Base-by-base conservation (phyloP, 2,888 invertebrate species). In the Leptogaster cylindrica region DNA sequence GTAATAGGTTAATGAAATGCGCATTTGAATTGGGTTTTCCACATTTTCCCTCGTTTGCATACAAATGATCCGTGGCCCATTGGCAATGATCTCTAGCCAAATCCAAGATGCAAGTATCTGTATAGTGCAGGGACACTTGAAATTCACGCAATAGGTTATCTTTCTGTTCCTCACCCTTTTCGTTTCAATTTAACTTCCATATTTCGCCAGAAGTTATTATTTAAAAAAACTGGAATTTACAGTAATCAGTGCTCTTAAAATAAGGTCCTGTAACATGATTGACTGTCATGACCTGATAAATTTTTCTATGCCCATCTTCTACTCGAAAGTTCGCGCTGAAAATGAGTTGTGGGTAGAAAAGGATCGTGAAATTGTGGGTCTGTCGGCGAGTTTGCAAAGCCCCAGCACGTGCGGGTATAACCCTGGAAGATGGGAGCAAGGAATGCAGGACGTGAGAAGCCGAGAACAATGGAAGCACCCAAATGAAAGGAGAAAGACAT, bases 301-400 rank as follows among this genome's bases (percentile, higher is more conserved):
- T 52, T 66, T 55, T 25, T 28, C 66, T 55, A 66, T 55, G 31
- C 52, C 52, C 44, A 28, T 65, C 51, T 28, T 51, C 44, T 41
- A 52, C 55, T 36, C 10, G 16, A 66, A 52, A 55, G 52, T 55
- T 55, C 25, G 44, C 16, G 18, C 51, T 39, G 46, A 66, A 66
- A 55, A 66, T 66, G 66, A 66, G 66, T 55, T 66, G 66, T 66
- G 66, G 52, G 66, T 44, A 44, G 51, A 66, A 50, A 50, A 50
- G 50, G 50, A 28, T 39, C 36, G 18, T 14, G 25, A 23, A 50
- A 28, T 50, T 46, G 6, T 36, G 5, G 23, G n/a, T 23, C 50
- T 65, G 65, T 65, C 65, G 65, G 48, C 48, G 46, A 65, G n/a
- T 65, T 36, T 5, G 31, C 36, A 51, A 51, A 51, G 39, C 8